Evolutionary conservation across 2,113 vertebrate genomes (phyloP).

Genomic region (Caranx melampygus): DNA sequence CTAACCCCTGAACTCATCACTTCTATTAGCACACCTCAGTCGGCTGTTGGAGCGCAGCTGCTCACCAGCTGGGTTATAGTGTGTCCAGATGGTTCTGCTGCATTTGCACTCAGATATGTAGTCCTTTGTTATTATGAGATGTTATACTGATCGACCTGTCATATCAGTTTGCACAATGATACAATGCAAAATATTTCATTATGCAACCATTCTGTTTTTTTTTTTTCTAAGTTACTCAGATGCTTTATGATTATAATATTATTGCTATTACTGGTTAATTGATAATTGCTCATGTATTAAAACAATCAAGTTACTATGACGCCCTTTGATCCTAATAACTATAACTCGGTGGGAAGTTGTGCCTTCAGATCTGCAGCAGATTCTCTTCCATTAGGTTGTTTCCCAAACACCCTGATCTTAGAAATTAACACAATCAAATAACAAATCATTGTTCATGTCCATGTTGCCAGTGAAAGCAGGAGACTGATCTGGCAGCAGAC

Average conservation of each 20-base stretch:
- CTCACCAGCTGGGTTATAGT: conserved; percentile 45
- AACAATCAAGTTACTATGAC: not conserved
- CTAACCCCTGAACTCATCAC: conserved; percentile 47
- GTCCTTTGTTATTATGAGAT: not conserved
- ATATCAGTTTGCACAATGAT: not conserved
- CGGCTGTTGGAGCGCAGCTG: conserved; percentile 17
- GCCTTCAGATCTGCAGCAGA: not conserved
- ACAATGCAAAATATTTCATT: not conserved
- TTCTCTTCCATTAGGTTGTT: not conserved
- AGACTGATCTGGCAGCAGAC: too few relatives aligned
- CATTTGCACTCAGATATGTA: not conserved
- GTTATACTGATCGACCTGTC: not conserved
- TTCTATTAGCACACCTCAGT: conserved; percentile 47
- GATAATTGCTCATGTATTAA: not conserved
- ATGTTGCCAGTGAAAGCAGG: too few relatives aligned
- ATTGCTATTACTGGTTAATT: not conserved
- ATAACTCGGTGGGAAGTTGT: not conserved
- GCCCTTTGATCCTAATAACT: not conserved
- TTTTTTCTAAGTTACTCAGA: not conserved
- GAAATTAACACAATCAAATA: not conserved
- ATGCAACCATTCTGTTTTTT: not conserved
- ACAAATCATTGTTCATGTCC: too few relatives aligned
- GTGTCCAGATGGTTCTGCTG: conserved; percentile 47
- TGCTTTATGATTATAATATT: not conserved
- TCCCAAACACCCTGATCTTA: not conserved